These are phyloP conservation scores for Isichthys henryi DNA, from an alignment of 2,113 vertebrate genomes.

Conservation along the genomic window DNA sequence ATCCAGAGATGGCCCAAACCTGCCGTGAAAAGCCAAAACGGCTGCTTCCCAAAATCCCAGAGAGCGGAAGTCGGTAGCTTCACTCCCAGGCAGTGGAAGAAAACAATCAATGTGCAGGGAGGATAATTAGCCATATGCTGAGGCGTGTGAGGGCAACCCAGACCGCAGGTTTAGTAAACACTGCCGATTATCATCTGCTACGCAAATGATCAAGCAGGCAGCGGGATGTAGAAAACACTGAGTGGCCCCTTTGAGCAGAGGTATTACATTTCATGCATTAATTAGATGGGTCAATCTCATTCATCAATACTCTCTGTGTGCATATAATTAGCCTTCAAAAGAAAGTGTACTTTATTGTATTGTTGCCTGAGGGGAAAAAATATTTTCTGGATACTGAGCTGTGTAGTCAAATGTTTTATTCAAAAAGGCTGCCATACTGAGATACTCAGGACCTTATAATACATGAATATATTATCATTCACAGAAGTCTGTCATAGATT, in stretches of 20 bases:
- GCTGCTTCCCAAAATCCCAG: neutral
- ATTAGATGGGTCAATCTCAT: constrained; percentile 40
- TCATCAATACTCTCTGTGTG: constrained; percentile 43
- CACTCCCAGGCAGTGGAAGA: neutral
- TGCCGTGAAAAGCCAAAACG: neutral
- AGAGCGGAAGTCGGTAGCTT: neutral
- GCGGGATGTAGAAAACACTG: constrained; percentile 40
- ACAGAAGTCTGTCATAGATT: too few relatives aligned
- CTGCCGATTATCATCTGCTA: constrained; percentile 33
- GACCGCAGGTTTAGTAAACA: constrained; percentile 21
- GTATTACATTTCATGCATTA: constrained; percentile 39
- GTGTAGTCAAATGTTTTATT: neutral
- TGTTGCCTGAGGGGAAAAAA: constrained; percentile 39
- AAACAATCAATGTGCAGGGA: constrained; percentile 35
- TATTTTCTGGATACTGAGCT: neutral
- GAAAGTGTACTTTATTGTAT: constrained; percentile 26
- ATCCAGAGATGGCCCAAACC: neutral
- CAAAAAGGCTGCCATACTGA: neutral
- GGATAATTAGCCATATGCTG: constrained; percentile 45
- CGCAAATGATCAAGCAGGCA: constrained; percentile 39
- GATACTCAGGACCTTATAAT: neutral
- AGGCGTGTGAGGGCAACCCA: constrained; percentile 31
- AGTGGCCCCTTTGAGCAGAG: constrained; percentile 33
- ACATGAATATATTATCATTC: neutral
- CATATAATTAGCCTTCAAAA: constrained; percentile 53